A percentile compares a stretch with the other conserved stretches of the same genome.
These are phyloP conservation scores for Trichonephila clavipes DNA, from an alignment of 1,140 invertebrate genomes.

Conservation along the genomic window DNA sequence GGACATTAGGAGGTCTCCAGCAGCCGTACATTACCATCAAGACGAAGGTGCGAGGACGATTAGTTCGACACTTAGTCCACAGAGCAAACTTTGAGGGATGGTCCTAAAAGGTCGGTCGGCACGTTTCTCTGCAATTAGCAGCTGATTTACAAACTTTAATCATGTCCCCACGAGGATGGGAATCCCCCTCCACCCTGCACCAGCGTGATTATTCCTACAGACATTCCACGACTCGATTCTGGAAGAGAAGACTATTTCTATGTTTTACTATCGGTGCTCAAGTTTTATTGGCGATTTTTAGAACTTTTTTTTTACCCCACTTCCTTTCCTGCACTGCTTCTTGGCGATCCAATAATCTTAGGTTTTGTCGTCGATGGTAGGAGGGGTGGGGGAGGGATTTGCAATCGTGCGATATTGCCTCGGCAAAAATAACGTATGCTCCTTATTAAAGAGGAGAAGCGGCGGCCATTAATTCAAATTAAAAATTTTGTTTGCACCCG, in stretches of 20 bases:
- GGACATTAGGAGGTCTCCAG: conserved; percentile 28
- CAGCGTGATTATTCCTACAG: conserved; percentile 57
- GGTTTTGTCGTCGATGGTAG: conserved; percentile 20
- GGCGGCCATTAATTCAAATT: conserved; percentile 70
- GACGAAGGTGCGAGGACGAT: conserved; percentile 36
- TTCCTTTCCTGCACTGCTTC: not conserved
- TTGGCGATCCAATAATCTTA: conserved; percentile 32
- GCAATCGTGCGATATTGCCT: conserved; percentile 73
- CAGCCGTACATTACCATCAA: conserved; percentile 73
- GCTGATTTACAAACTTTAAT: conserved; percentile 77
- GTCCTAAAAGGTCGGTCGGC: conserved; percentile 60
- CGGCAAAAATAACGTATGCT: conserved; percentile 71
- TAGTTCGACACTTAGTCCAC: conserved; percentile 70
- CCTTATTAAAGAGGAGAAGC: conserved; percentile 65
- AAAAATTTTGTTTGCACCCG: conserved; percentile 73
- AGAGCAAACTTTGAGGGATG: conserved; percentile 77
- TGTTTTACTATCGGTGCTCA: conserved; percentile 74
- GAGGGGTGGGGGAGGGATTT: not conserved
- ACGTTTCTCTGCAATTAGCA: conserved; percentile 76
- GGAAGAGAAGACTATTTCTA: conserved; percentile 35
- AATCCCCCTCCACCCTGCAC: not conserved
- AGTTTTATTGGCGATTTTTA: conserved; percentile 76
- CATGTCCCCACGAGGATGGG: conserved; percentile 46
- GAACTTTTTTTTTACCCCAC: conserved; percentile 42
- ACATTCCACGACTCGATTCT: conserved; percentile 35